Evolutionary conservation across 1,140 invertebrate genomes (phyloP), one percentile per base, ranked within the genome.

Genomic region (Zeugodacus cucurbitae): DNA sequence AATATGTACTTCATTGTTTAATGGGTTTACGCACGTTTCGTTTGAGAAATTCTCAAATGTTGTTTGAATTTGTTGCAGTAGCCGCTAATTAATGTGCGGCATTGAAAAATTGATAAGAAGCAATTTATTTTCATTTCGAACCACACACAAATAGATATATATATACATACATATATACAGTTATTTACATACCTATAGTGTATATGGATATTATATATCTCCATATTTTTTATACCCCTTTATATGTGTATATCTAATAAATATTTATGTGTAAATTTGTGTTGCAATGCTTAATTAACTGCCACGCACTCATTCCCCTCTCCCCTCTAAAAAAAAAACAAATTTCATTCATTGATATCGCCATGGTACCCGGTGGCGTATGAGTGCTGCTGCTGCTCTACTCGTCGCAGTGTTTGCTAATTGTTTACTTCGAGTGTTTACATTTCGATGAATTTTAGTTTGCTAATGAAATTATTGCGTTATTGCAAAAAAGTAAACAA

Each of bases 81-180:
- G 26, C 58, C 41, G 17, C 22, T 74, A 74, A 74, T 74, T 74
- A 74, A 74, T 22, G 34, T n/a, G 20, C 32, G 67, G 17, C 34
- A 74, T 74, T 74, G 67, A 74, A 74, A 67, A 74, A 74, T 74
- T 74, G 14, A 74, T 74, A 74, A 74, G 32, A 41, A 74, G 22
- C 6, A 22, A 32, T 67, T 54, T 17, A 0, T n/a, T 37, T 67
- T 34, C 29, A 14, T 34, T 17, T 26, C 17, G 11, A 32, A 8
- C 8, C 62, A 67, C 62, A 67, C n/a, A 67, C n/a, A 67, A 11
- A 32, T 26, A 32, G 7, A 67, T 32, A 26, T 7, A 29, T 67
- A 32, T 14, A 2, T 32, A 74, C 34, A 41, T 22, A 41, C 20
- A 22, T 22, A 74, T 7, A 17, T 7, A 74, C 34, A 41, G 37